A percentile compares a stretch with the other conserved stretches of the same genome.
Evolutionary conservation across 92 coral and sea anemone genomes (phyloP).

Genomic region (Phenganax stokvisi): DNA sequence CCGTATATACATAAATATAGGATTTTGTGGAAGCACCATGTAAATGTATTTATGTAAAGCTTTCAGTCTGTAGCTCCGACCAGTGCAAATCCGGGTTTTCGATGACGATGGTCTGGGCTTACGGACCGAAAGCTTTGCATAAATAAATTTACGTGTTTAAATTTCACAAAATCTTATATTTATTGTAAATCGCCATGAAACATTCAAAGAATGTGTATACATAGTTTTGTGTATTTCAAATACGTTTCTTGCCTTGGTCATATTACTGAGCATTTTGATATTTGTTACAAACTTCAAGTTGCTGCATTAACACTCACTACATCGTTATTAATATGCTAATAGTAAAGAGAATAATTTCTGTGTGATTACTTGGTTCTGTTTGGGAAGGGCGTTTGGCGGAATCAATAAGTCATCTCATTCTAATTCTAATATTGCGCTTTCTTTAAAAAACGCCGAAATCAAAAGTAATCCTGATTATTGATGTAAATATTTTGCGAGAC

Average conservation of each 20-base stretch:
- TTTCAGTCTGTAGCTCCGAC: too few relatives aligned
- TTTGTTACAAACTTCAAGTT: conserved; percentile 35
- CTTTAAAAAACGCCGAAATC: conserved; percentile 43
- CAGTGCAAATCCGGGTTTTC: too few relatives aligned
- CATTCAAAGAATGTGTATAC: neutral
- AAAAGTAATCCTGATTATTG: conserved; percentile 38
- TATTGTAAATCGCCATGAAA: neutral
- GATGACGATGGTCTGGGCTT: too few relatives aligned
- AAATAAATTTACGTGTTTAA: neutral
- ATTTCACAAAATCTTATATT: neutral
- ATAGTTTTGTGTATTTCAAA: neutral
- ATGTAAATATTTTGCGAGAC: conserved; percentile 35
- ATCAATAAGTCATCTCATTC: conserved; percentile 41
- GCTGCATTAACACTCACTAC: conserved; percentile 24
- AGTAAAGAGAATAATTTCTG: conserved; percentile 29
- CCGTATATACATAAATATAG: too few relatives aligned
- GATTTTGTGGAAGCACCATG: too few relatives aligned
- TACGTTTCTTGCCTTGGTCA: neutral
- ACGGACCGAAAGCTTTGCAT: too few relatives aligned
- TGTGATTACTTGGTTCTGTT: conserved; percentile 41
- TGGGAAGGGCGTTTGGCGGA: conserved; percentile 44
- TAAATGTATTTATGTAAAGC: too few relatives aligned
- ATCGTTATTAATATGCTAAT: conserved; percentile 36
- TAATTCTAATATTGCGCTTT: conserved; percentile 8
- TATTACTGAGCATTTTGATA: neutral